A percentile compares a stretch with the other conserved stretches of the same genome.
These are phyloP conservation scores for Calidris pygmaea DNA, from an alignment of 2,113 vertebrate species.

Conservation along the genomic window DNA sequence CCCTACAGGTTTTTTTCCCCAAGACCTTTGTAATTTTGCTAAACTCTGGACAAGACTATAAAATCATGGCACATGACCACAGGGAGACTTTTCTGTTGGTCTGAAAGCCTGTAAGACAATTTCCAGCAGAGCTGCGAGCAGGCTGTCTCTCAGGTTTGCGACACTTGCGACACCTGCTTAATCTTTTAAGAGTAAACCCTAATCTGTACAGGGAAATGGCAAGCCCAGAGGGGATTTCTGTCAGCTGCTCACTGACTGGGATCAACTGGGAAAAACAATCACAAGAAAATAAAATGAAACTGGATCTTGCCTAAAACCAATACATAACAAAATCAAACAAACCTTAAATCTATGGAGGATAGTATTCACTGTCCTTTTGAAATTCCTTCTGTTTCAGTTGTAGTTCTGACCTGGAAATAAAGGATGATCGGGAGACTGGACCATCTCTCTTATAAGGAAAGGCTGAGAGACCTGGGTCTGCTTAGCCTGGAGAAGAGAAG, in stretches of 20 bases:
- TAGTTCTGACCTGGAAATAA: background rate
- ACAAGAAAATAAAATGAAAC: background rate
- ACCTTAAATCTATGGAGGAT: fast-evolving
- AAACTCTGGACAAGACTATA: background rate
- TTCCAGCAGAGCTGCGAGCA: background rate
- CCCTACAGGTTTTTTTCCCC: background rate
- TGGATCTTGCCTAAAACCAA: background rate
- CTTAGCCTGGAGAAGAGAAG: background rate
- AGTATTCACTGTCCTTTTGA: background rate
- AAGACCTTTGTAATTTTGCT: background rate
- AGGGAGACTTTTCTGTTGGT: background rate
- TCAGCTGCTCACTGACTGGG: background rate
- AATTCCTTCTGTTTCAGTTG: background rate
- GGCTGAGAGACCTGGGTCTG: background rate
- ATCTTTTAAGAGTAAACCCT: background rate
- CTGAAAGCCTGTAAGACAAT: background rate
- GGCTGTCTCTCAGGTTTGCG: background rate
- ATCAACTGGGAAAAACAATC: background rate
- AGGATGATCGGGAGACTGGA: background rate
- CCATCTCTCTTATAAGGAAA: background rate
- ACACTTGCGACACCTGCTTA: background rate
- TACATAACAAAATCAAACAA: background rate
- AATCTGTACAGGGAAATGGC: background rate
- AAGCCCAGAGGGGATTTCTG: background rate
- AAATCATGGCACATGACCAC: background rate